These are phyloP conservation scores for Notarius lentiginosus DNA, from an alignment of 2,113 vertebrate genomes.

Conservation along the genomic window DNA sequence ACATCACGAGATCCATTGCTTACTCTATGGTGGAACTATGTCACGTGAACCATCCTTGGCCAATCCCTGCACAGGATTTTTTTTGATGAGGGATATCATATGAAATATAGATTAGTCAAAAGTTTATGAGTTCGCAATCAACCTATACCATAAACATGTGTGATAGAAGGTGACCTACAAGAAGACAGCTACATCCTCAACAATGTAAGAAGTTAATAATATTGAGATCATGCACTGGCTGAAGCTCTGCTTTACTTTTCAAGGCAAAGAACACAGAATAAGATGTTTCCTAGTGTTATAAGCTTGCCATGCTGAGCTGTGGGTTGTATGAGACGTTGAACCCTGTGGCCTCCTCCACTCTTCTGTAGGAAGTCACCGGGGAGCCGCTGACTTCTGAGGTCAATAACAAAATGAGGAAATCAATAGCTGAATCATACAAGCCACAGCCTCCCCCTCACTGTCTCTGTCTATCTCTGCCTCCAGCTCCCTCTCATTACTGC, in stretches of 20 bases:
- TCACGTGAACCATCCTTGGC: too few species aligned
- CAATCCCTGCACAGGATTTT: too few species aligned
- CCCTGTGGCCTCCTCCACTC: conserved; percentile 12
- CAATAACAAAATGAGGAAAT: conserved; percentile 50
- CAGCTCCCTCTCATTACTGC: conserved; percentile 14
- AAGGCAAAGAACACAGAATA: neutral
- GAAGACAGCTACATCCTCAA: too few species aligned
- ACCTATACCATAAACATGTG: neutral
- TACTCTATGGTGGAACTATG: too few species aligned
- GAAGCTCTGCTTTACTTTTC: neutral
- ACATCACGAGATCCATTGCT: too few species aligned
- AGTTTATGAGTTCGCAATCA: neutral
- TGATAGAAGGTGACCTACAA: neutral
- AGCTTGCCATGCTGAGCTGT: neutral
- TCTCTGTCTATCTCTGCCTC: conserved; percentile 14
- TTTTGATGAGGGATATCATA: too few species aligned
- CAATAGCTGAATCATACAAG: conserved; percentile 48
- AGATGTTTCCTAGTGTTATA: conserved; percentile 8
- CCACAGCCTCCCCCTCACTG: neutral
- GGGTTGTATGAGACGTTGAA: conserved; percentile 15
- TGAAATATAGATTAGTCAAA: neutral
- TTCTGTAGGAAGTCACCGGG: conserved; percentile 25
- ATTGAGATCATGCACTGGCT: neutral
- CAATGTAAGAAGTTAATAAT: neutral
- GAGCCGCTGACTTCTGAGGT: conserved; percentile 30